Base-by-base conservation (phyloP, 2,888 invertebrate species). In the Enchytraeus crypticus region DNA sequence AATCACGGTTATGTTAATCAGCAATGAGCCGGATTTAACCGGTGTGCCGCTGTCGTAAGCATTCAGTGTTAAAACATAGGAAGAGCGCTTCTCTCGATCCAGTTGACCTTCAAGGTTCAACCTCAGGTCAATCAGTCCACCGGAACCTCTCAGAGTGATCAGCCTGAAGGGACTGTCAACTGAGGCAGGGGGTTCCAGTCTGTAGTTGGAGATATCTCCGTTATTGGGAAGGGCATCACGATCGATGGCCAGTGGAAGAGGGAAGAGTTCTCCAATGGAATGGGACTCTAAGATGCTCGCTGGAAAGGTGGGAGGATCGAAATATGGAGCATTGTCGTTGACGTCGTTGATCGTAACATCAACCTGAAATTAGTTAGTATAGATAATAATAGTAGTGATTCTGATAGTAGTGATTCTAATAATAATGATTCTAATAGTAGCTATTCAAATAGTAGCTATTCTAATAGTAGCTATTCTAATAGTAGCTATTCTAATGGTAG, bases 81-180 rank as follows among this genome's bases (percentile, higher is more conserved):
- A 66, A 4, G 66, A 57, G 14, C 66, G 59, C 18, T 61, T 67
- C 57, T 74, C 74, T 45, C 71, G 62, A 61, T 74, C 71, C 23
- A 73, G 56, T 27, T 61, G 53, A 56, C 66, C 62, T 51, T 26
- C 45, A 3, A 58, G 38, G 26, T 26, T 58, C 14, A 58, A 34
- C 2, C 51, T 27, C 5, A 51, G 14, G 29, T 58, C 58, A 18
- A 32, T 5, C 14, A 58, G 21, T 4, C 51, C 51, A 11, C 45
- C 32, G 14, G 26, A 18, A 26, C 33, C 45, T 21, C 8, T n/a
- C 1, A 46, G 0, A 18, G 21, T 21, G 5, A 8, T 11, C 11
- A 57, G 47, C 3, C 47, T 43, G 57, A 57, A 46, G 1, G 57
- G 57, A 21, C 26, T 29, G 29, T 21, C 23, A 8, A 8, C 5